Conservation (phyloP, 1,140 invertebrate genomes). For the Drosophila lini region DNA sequence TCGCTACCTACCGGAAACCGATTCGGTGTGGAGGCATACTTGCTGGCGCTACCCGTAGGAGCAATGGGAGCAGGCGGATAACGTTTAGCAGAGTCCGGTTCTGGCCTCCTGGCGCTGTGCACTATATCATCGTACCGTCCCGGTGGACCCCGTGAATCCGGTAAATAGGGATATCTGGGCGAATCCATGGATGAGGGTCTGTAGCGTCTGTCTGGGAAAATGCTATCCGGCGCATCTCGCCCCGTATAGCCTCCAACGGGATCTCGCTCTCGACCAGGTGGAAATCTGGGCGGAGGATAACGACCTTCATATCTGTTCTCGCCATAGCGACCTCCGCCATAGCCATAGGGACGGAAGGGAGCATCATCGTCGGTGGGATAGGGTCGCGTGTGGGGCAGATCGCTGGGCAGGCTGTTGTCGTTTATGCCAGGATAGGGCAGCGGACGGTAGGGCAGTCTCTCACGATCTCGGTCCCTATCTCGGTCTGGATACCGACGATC, state of each 20-base stretch:
- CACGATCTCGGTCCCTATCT: slow-evolving; percentile 39
- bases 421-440: slow-evolving; percentile 82
- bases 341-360: slow-evolving; percentile 71
- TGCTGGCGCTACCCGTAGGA: slow-evolving; percentile 72
- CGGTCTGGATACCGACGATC: slow-evolving; percentile 46
- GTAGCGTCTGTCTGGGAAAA: slow-evolving; percentile 79
- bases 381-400: slow-evolving; percentile 74
- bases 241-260: slow-evolving; percentile 74
- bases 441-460: slow-evolving; percentile 74
- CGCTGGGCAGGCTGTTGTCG: slow-evolving; percentile 71
- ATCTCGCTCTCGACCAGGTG: slow-evolving; percentile 69
- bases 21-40: slow-evolving; percentile 80
- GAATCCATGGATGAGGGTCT: slow-evolving; percentile 71
- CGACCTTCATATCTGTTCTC: slow-evolving; percentile 78
- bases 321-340: slow-evolving; percentile 58
- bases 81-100: slow-evolving; percentile 78
- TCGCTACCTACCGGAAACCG: slow-evolving; percentile 83
- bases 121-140: slow-evolving; percentile 78
- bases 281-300: slow-evolving; percentile 74
- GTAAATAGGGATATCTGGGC: slow-evolving; percentile 62
- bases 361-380: slow-evolving; percentile 75
- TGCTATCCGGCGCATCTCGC: slow-evolving; percentile 77
- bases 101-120: slow-evolving; percentile 70
- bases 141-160: slow-evolving; percentile 60
- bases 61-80: slow-evolving; percentile 78